A percentile compares a stretch with the other conserved stretches of the same genome.
phyloP scores from a whole-genome alignment of 2,797 vertebrate genomes.

The Pygocentrus nattereri region DNA sequence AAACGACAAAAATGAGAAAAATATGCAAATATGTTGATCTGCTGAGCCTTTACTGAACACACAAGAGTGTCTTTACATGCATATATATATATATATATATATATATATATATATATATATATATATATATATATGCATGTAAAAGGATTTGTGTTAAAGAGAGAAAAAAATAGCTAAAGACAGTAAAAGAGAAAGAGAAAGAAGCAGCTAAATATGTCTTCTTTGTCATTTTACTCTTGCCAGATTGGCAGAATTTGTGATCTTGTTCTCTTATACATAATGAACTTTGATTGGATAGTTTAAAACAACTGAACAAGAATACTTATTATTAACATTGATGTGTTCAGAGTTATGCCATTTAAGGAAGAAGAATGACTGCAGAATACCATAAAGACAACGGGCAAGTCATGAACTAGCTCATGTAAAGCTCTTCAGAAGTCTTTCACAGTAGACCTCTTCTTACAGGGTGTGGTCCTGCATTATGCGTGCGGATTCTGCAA shows the following conservation, averaged over 20 bases:
- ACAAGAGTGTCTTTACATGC: no score
- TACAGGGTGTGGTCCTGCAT: conserved; percentile 5
- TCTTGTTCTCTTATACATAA: neutral
- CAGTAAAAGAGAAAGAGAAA: conserved; percentile 29
- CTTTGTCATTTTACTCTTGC: conserved; percentile 44
- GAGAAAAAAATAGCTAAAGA: neutral
- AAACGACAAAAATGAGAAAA: conserved; percentile 28
- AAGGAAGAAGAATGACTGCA: neutral
- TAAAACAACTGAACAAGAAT: neutral
- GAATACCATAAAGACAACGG: no score
- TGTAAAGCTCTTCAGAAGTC: neutral
- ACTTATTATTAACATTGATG: neutral
- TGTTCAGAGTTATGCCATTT: neutral
- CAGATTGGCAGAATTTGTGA: conserved; percentile 38
- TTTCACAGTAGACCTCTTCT: neutral
- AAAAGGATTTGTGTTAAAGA: no score
- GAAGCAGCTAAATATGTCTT: conserved; percentile 26
- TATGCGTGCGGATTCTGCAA: neutral
- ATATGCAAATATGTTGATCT: conserved; percentile 16
- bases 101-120: no score
- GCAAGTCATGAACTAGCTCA: neutral
- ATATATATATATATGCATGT: neutral
- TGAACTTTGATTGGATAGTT: neutral
- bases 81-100: no score
- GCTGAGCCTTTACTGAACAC: neutral